A percentile compares a stretch with the other conserved stretches of the same genome.
Evolutionary conservation across 64 coral and sea anemone species (phyloP).

Genomic region (Exaiptasia diaphana): DNA sequence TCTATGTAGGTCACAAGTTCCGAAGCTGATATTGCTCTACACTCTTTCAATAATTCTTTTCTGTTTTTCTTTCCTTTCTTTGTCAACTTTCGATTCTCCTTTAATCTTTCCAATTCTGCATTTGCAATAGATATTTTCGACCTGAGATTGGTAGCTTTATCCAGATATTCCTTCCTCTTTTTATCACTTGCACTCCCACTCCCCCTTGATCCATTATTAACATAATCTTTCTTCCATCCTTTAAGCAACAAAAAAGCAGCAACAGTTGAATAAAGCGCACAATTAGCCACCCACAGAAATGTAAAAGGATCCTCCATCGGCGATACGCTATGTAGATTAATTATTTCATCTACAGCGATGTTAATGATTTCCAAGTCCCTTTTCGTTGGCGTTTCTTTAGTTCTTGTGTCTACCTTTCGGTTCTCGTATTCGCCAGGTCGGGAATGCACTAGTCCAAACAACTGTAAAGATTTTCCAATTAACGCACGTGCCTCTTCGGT

Average conservation of each 20-base stretch:
- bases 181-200: not conserved
- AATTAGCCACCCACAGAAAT: constrained; percentile 26
- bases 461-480: not conserved
- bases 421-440: not conserved
- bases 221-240: not conserved
- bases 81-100: constrained; percentile 49
- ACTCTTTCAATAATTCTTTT: constrained; percentile 29
- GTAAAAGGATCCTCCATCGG: not conserved
- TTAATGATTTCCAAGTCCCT: not conserved
- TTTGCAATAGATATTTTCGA: constrained; percentile 10
- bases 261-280: constrained; percentile 35
- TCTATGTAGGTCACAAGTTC: constrained; percentile 55
- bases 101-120: constrained; percentile 34
- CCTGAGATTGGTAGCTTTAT: not conserved
- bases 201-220: not conserved
- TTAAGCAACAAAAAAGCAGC: constrained; percentile 16
- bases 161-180: not conserved
- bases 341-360: not conserved
- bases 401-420: not conserved
- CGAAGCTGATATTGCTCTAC: constrained; percentile 25
- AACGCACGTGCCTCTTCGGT: not conserved
- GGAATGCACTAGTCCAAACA: constrained; percentile 5
- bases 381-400: not conserved
- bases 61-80: constrained; percentile 60
- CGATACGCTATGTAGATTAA: not conserved